phyloP scores from a whole-genome alignment of 2,797 vertebrate species.

The Pangasius sanitwongsei region DNA sequence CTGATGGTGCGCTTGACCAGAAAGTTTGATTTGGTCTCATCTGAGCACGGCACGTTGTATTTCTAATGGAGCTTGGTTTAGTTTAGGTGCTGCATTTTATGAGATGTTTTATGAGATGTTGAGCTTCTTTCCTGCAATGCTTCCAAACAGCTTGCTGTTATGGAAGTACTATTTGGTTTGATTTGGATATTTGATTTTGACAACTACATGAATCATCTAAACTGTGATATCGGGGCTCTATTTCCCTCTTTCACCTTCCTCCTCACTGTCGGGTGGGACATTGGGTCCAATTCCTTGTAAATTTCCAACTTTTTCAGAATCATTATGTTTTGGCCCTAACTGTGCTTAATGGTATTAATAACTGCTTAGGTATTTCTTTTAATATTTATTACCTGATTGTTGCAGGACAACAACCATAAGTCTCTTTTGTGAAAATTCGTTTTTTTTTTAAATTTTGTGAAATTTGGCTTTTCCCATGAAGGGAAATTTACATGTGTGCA shows the following conservation, averaged over 20 bases:
- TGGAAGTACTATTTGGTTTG: background rate
- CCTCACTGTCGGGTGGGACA: background rate
- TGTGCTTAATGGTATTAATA: background rate
- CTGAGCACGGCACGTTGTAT: background rate
- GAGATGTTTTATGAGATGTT: background rate
- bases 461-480: background rate
- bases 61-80: background rate
- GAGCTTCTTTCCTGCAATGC: background rate
- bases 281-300: background rate
- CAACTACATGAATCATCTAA: background rate
- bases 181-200: background rate
- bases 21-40: background rate
- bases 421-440: background rate
- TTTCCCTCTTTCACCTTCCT: background rate
- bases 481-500: background rate
- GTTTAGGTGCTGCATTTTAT: background rate
- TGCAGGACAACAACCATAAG: background rate
- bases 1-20: background rate
- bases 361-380: background rate
- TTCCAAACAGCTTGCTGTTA: background rate
- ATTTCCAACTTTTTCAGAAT: background rate
- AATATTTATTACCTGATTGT: background rate
- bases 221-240: no score
- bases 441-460: no score
- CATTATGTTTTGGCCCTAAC: background rate